A percentile compares a stretch with the other conserved stretches of the same genome.
Evolutionary conservation across 1,140 invertebrate species (phyloP).

Genomic region (Trichoplusia ni): DNA sequence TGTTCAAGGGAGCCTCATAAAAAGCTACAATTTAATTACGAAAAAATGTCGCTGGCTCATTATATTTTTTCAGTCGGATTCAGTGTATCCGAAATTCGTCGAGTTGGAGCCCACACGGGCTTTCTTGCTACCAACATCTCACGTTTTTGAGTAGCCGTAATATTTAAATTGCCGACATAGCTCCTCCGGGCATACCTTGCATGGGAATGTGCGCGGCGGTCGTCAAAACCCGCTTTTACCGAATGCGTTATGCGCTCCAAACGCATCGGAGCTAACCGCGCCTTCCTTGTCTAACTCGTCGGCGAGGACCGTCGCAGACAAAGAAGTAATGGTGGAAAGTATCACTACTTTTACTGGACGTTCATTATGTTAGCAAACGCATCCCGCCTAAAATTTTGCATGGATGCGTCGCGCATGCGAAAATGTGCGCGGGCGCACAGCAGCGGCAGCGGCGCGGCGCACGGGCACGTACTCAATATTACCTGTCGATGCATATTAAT

Average conservation of each 20-base stretch:
- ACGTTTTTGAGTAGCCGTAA: conserved; percentile 79
- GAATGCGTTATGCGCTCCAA: conserved; percentile 68
- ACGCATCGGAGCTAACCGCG: conserved; percentile 49
- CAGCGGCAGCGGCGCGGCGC: conserved; percentile 61
- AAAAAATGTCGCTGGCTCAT: conserved; percentile 73
- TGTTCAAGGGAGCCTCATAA: conserved; percentile 40
- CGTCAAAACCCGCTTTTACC: conserved; percentile 74
- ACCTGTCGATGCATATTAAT: conserved; percentile 79
- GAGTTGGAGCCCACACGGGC: conserved; percentile 69
- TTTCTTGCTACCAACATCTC: conserved; percentile 75
- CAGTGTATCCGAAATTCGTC: conserved; percentile 67
- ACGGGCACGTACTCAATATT: conserved; percentile 71
- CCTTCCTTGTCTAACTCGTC: conserved; percentile 64
- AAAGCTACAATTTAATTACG: conserved; percentile 74
- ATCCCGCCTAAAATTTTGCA: conserved; percentile 81
- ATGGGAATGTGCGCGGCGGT: conserved; percentile 76
- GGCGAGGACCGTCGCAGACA: conserved; percentile 49
- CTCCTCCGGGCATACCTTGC: conserved; percentile 75
- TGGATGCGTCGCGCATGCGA: conserved; percentile 77
- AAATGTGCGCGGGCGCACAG: conserved; percentile 56
- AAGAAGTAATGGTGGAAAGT: conserved; percentile 65
- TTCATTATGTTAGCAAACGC: conserved; percentile 71
- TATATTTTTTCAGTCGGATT: conserved; percentile 68
- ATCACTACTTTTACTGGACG: conserved; percentile 66
- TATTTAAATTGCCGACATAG: conserved; percentile 79